A percentile compares a stretch with the other conserved stretches of the same genome.
These are phyloP conservation scores for Melipona bicolor DNA, from an alignment of 2,888 invertebrate species.

Conservation along the genomic window DNA sequence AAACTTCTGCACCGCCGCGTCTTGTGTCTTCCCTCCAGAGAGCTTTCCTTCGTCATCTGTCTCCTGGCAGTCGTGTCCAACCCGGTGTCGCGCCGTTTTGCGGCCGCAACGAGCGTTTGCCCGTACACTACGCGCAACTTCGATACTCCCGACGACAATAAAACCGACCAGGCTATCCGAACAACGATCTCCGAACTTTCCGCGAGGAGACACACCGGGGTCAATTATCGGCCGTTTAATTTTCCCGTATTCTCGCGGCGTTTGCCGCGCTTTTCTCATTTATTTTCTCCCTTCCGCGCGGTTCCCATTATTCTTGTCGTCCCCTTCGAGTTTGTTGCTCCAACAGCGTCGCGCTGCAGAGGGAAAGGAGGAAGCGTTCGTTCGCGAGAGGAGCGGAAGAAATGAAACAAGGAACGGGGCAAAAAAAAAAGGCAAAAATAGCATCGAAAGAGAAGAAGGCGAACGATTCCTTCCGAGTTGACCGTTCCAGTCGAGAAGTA, in stretches of 20 bases:
- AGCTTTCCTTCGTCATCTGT: constrained; percentile 62
- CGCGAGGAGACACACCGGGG: not conserved
- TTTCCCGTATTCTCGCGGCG: not conserved
- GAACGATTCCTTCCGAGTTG: constrained; percentile 25
- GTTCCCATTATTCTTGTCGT: not conserved
- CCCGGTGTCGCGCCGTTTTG: constrained; percentile 35
- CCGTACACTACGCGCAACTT: constrained; percentile 41
- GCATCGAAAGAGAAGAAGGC: not conserved
- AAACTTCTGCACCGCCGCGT: constrained; percentile 63
- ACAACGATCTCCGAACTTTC: not conserved
- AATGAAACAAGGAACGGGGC: not conserved
- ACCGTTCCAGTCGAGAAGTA: not conserved
- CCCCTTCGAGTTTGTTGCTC: constrained; percentile 10
- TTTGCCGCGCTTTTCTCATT: too few species aligned
- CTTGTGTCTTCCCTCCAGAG: constrained; percentile 51
- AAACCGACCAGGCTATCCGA: constrained; percentile 26
- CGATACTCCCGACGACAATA: constrained; percentile 39
- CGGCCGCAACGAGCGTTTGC: constrained; percentile 16
- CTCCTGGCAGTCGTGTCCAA: constrained; percentile 50
- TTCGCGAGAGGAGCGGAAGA: not conserved
- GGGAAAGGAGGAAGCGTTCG: too few species aligned
- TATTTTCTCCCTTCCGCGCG: not conserved
- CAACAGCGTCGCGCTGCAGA: not conserved
- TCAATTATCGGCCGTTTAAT: constrained; percentile 37
- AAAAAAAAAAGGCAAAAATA: constrained; percentile 11